A percentile compares a stretch with the other conserved stretches of the same genome.
These are phyloP conservation scores for Proteles cristata DNA, from an alignment of 2,113 vertebrate species.

Conservation along the genomic window DNA sequence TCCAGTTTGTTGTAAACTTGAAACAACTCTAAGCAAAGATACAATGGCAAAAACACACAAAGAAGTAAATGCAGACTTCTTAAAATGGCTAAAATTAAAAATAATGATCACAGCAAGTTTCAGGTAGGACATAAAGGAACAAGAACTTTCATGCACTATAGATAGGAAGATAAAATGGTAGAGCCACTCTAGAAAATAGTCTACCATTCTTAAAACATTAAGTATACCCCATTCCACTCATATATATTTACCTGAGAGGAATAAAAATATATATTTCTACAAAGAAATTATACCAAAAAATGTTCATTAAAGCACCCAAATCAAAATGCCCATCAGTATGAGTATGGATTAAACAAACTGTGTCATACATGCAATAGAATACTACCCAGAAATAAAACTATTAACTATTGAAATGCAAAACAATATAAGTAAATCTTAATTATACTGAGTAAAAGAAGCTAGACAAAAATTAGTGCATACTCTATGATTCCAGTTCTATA, in stretches of 20 bases:
- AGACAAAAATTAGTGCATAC: neutral
- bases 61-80: neutral
- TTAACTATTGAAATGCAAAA: neutral
- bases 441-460: neutral
- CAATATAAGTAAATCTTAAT: neutral
- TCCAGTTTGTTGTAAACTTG: neutral
- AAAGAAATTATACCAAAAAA: neutral
- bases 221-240: neutral
- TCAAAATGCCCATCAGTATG: neutral
- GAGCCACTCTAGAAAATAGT: neutral
- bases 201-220: neutral
- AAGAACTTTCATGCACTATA: neutral
- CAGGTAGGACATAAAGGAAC: neutral
- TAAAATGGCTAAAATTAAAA: neutral
- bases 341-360: neutral
- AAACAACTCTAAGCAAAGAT: neutral
- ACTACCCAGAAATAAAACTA: neutral
- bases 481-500: neutral
- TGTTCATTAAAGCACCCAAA: neutral
- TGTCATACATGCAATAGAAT: neutral
- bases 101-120: neutral
- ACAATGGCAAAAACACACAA: neutral
- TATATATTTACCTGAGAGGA: neutral
- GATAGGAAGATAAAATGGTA: neutral
- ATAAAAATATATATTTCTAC: neutral